Conservation (phyloP, 2,888 invertebrate genomes). For the Aplocera efformata region DNA sequence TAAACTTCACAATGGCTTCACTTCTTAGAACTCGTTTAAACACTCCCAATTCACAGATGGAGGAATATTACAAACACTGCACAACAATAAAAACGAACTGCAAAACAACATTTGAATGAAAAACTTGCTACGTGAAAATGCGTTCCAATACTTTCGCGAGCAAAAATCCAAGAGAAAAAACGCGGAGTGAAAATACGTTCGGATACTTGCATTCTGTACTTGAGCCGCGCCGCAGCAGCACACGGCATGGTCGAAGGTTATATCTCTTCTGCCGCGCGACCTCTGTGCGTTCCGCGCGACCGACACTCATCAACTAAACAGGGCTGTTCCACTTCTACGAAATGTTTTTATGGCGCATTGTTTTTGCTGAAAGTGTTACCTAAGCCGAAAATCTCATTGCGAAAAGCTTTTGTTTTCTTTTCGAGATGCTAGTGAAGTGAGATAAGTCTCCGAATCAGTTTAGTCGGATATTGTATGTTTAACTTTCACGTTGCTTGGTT, state of each 20-base stretch:
- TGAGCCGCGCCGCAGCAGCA: constrained; percentile 56
- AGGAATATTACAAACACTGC: constrained; percentile 4
- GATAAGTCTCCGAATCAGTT: neutral
- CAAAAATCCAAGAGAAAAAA: neutral
- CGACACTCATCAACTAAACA: constrained; percentile 61
- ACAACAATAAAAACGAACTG: neutral
- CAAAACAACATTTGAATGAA: neutral
- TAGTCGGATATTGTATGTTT: neutral
- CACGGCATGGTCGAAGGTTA: constrained; percentile 70
- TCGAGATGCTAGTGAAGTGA: constrained; percentile 23
- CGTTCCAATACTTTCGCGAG: constrained; percentile 1
- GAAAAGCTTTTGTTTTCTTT: constrained; percentile 45
- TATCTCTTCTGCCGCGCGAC: constrained; percentile 43
- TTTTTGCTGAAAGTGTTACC: constrained; percentile 51
- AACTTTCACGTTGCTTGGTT: constrained; percentile 1
- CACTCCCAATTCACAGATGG: too few relatives aligned
- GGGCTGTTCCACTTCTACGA: constrained; percentile 62
- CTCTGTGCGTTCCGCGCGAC: constrained; percentile 60
- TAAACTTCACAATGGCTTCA: too few relatives aligned
- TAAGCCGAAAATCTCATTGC: constrained; percentile 49
- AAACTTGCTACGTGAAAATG: neutral
- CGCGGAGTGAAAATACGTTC: constrained; percentile 9
- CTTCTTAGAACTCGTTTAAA: too few relatives aligned
- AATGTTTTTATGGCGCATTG: constrained; percentile 66
- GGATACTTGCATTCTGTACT: constrained; percentile 73